Conservation (phyloP, 2,888 invertebrate genomes). For the Microchrysa polita region DNA sequence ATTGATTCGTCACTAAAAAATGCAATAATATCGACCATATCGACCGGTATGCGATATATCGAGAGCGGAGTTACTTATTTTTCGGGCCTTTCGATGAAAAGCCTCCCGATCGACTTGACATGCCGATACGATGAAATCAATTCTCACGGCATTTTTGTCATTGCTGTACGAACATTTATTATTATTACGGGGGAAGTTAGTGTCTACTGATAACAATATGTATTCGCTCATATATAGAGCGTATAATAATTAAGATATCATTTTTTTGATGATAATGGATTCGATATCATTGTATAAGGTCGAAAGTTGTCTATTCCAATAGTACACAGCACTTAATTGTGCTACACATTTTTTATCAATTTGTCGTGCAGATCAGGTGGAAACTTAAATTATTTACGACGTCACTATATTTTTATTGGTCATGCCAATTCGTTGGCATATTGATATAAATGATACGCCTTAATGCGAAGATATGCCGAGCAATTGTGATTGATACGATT, state of each 20-base stretch:
- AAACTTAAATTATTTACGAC: too few species aligned
- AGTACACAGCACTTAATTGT: not conserved
- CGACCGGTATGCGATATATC: not conserved
- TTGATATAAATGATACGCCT: not conserved
- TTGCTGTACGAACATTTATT: too few species aligned
- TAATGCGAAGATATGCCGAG: not conserved
- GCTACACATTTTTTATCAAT: not conserved
- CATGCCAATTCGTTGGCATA: not conserved
- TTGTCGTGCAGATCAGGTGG: not conserved
- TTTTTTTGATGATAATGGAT: constrained; percentile 37
- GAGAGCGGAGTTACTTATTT: constrained; percentile 17
- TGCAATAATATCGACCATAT: constrained; percentile 20
- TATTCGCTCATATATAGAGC: constrained; percentile 18
- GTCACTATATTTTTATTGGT: not conserved
- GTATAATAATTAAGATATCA: constrained; percentile 42
- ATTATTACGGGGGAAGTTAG: constrained; percentile 1
- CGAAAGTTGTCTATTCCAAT: too few species aligned
- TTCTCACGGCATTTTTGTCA: constrained; percentile 41
- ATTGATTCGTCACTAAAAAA: constrained; percentile 40
- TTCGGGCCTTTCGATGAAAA: not conserved
- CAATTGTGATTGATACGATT: too few species aligned
- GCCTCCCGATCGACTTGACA: not conserved
- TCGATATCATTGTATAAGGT: too few species aligned
- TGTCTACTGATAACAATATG: constrained; percentile 41
- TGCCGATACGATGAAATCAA: constrained; percentile 36